phyloP scores from a whole-genome alignment of 2,797 vertebrate species.

The Lerista edwardsae region DNA sequence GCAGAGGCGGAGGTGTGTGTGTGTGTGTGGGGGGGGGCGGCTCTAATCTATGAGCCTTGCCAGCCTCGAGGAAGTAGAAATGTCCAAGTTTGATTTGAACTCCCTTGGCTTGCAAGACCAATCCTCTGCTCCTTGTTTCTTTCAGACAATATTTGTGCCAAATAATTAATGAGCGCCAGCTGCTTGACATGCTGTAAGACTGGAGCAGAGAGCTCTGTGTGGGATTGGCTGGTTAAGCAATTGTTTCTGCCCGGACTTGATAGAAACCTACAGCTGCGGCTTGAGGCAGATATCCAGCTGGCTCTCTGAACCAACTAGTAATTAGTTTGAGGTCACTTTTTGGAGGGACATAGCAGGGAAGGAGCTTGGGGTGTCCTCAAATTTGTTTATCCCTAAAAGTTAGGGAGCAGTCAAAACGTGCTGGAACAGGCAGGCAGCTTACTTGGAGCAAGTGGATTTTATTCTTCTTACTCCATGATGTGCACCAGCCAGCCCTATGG shows the following conservation, averaged over 20 bases:
- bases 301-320: not conserved
- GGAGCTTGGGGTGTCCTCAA: not conserved
- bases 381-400: not conserved
- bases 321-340: not conserved
- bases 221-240: not conserved
- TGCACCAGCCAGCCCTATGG: too few relatives aligned
- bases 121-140: not conserved
- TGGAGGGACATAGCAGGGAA: not conserved
- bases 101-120: not conserved
- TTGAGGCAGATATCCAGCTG: constrained; percentile 9
- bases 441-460: too few relatives aligned
- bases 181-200: constrained; percentile 12
- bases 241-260: not conserved
- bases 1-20: too few relatives aligned
- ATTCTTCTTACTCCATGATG: too few relatives aligned
- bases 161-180: constrained; percentile 13
- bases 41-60: not conserved
- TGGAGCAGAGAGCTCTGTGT: not conserved
- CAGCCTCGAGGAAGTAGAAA: not conserved
- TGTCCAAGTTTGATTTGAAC: not conserved
- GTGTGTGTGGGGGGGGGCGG: too few relatives aligned
- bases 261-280: constrained; percentile 17
- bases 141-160: constrained; percentile 3
- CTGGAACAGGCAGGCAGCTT: too few relatives aligned
- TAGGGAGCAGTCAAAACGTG: too few relatives aligned